These are phyloP conservation scores for Pseudochirops cupreus DNA, from an alignment of 2,797 vertebrate species.

Conservation along the genomic window DNA sequence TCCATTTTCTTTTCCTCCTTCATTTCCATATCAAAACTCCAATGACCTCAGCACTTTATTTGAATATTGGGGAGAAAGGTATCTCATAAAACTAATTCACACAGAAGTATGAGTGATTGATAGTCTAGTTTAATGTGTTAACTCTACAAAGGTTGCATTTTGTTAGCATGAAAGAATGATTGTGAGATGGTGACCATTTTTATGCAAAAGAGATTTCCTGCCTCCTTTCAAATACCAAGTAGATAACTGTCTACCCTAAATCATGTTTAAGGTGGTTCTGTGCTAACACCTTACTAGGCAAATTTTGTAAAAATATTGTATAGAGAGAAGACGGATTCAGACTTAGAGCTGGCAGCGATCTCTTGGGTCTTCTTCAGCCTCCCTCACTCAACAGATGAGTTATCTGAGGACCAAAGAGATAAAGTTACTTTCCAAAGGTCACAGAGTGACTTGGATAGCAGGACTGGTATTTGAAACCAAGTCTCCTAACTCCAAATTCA, in stretches of 20 bases:
- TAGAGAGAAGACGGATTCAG: background rate
- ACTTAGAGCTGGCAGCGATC: background rate
- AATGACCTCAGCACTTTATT: background rate
- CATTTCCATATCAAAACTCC: background rate
- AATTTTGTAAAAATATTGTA: background rate
- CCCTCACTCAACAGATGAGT: background rate
- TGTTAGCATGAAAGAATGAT: background rate
- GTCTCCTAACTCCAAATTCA: background rate
- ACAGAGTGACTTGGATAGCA: background rate
- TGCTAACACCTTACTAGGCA: background rate
- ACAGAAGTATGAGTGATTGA: background rate
- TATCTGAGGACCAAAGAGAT: background rate
- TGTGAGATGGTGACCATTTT: background rate
- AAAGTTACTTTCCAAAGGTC: background rate
- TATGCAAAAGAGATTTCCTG: background rate
- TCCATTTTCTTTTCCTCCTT: background rate
- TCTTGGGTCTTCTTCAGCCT: background rate
- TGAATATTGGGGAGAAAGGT: background rate
- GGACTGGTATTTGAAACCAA: background rate
- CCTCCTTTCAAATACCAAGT: background rate
- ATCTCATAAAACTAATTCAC: background rate
- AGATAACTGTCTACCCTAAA: background rate
- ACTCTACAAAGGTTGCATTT: background rate
- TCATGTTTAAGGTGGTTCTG: background rate
- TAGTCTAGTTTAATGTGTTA: background rate